Evolutionary conservation across 2,888 invertebrate genomes (phyloP).

Genomic region (Tachystola acroxantha): DNA sequence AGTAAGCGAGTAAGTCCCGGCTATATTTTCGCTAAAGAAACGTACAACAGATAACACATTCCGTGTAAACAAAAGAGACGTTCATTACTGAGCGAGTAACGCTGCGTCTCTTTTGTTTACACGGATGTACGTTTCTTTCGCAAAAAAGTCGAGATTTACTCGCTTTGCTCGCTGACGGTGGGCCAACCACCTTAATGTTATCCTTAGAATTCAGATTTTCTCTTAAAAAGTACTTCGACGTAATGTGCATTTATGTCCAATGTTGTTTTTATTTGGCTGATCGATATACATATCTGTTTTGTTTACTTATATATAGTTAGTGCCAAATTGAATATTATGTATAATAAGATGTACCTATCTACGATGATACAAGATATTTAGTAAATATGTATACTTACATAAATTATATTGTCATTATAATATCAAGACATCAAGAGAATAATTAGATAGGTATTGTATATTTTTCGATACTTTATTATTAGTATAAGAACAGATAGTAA

Average conservation of each 20-base stretch:
- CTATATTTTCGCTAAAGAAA: too few relatives aligned
- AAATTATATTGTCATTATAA: slow-evolving; percentile 4
- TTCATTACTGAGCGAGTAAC: too few relatives aligned
- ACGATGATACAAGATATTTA: too few relatives aligned
- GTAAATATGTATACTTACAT: too few relatives aligned
- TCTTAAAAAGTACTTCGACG: slow-evolving; percentile 2
- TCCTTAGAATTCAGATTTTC: background rate
- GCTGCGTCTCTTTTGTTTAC: too few relatives aligned
- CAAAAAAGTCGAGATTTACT: too few relatives aligned
- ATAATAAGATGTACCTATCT: slow-evolving; percentile 1
- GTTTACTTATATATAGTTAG: slow-evolving; percentile 21
- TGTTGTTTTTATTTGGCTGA: slow-evolving; percentile 16
- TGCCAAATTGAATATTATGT: slow-evolving; percentile 32
- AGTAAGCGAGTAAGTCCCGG: too few relatives aligned
- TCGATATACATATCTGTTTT: slow-evolving; percentile 14
- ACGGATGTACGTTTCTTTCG: too few relatives aligned
- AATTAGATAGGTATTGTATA: slow-evolving; percentile 13
- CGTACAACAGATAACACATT: too few relatives aligned
- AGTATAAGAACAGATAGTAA: slow-evolving; percentile 16
- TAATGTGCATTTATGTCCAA: slow-evolving; percentile 30
- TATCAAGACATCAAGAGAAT: slow-evolving; percentile 9
- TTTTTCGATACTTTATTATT: slow-evolving; percentile 28
- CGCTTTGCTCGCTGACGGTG: too few relatives aligned
- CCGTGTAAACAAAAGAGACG: too few relatives aligned
- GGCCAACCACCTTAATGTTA: too few relatives aligned